A percentile compares a stretch with the other conserved stretches of the same genome.
phyloP scores from a whole-genome alignment of 35 echinoderm and acorn worm genomes.

The Acanthaster planci region DNA sequence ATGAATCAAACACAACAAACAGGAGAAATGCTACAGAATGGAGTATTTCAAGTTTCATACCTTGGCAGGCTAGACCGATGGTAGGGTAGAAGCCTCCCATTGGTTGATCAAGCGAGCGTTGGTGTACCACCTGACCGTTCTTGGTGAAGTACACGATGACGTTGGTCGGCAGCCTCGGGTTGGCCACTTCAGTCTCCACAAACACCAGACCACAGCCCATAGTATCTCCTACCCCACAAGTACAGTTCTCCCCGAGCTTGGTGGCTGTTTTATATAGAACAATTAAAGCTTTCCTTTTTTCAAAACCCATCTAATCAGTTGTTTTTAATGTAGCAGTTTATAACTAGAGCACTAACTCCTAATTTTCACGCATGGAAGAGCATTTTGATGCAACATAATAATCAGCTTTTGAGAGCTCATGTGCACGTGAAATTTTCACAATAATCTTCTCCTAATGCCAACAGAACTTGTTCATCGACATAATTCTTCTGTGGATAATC shows the following conservation, averaged over 20 bases:
- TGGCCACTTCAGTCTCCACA: conserved; percentile 29
- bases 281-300: no score
- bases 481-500: no score
- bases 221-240: conserved; percentile 63
- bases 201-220: conserved; percentile 86
- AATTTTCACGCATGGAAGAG: no score
- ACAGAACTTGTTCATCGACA: no score
- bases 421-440: no score
- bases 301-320: no score
- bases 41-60: conserved; percentile 21
- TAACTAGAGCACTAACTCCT: no score
- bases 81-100: conserved; percentile 88
- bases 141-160: conserved; percentile 87
- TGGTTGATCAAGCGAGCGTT: conserved; percentile 69
- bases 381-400: no score
- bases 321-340: no score
- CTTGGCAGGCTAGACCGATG: conserved; percentile 58
- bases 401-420: no score
- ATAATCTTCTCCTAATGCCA: no score
- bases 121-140: conserved; percentile 56
- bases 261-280: background rate
- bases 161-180: conserved; percentile 44
- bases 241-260: conserved; percentile 46
- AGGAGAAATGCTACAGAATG: background rate
- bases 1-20: background rate